phyloP scores from a whole-genome alignment of 1,140 invertebrate genomes.

The Artemia franciscana region DNA sequence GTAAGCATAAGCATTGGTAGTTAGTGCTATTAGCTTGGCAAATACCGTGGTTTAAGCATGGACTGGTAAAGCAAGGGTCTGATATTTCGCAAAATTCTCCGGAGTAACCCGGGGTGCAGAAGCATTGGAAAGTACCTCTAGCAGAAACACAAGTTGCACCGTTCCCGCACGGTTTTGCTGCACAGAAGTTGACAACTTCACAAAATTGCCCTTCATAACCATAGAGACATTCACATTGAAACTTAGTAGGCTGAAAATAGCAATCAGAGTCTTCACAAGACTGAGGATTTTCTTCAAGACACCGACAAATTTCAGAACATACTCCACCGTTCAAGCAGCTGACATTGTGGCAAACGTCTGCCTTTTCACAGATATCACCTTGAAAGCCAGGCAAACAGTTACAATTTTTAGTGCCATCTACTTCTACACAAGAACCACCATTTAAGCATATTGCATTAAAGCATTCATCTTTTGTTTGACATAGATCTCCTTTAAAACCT shows the following conservation, averaged over 20 bases:
- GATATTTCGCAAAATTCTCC: constrained; percentile 13
- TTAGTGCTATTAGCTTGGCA: constrained; percentile 21
- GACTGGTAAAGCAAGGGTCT: constrained; percentile 16
- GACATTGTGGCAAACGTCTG: background rate
- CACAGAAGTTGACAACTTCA: constrained; percentile 36
- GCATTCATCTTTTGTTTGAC: constrained; percentile 5
- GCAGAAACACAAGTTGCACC: constrained; percentile 44
- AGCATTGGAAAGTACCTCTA: constrained; percentile 18
- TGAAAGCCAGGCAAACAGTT: constrained; percentile 37
- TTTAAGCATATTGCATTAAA: constrained; percentile 28
- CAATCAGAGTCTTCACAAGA: too few species aligned
- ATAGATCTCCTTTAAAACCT: constrained; percentile 16
- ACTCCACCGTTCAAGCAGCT: background rate
- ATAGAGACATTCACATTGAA: constrained; percentile 12
- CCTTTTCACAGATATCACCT: constrained; percentile 39
- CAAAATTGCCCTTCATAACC: constrained; percentile 14
- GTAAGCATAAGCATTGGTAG: constrained; percentile 13
- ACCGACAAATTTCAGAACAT: too few species aligned
- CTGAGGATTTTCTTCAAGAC: too few species aligned
- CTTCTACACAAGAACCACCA: constrained; percentile 37
- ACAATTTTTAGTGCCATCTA: constrained; percentile 35
- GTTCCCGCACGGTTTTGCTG: constrained; percentile 52
- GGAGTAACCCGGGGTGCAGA: constrained; percentile 16
- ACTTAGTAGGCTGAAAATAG: constrained; percentile 5
- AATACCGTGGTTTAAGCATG: constrained; percentile 23